Base-by-base conservation (phyloP, 23 tunicate genomes). In the Clavelina lepadiformis region DNA sequence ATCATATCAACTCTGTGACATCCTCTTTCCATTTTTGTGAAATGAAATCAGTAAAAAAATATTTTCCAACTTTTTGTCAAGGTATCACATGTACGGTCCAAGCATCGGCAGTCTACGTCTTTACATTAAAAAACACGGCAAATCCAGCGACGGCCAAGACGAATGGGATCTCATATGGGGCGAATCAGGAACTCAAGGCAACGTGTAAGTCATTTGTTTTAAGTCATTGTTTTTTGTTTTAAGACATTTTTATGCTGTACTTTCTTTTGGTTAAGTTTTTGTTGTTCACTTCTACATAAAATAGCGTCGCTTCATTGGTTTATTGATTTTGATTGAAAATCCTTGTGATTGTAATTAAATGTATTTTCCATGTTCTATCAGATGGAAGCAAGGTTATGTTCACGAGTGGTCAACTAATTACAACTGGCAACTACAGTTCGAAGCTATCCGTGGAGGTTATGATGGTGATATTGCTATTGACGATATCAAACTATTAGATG, bases 21-120 rank as follows among this genome's bases (percentile, higher is more conserved):
- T 44, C 15, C 15, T 44, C 49, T 44, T 44, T 44, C 11, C 11
- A 44, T 44, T 11, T 44, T 44, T 44, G 11, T 44, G 49, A 44
- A 44, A 44, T 15, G 49, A 8, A 41, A 41, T 41, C 49, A 41
- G 13, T 41, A 41, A 41, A 22, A 20, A 18, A 28, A 11, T 0
- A 26, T 26, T 0, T 26, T 18, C 28, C 69, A 19, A 29, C 28
- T 59, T 27, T 11, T 15, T 57, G 59, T 67, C 31, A 15, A 86
- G 95, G 95, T 89, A 89, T 45, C 89, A 89, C 88, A 89, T 89
- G 83, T 89, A 64, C 49, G 97, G 97, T 32, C 89, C 89, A 21
- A 89, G 97, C 62, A 89, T 89, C 8, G 97, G 97, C 29, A 38
- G 50, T 2, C 51, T 89, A 15, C 35, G 50, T 32, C 38, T 89